phyloP scores from a whole-genome alignment of 2,888 invertebrate species.

The Microchrysa polita region DNA sequence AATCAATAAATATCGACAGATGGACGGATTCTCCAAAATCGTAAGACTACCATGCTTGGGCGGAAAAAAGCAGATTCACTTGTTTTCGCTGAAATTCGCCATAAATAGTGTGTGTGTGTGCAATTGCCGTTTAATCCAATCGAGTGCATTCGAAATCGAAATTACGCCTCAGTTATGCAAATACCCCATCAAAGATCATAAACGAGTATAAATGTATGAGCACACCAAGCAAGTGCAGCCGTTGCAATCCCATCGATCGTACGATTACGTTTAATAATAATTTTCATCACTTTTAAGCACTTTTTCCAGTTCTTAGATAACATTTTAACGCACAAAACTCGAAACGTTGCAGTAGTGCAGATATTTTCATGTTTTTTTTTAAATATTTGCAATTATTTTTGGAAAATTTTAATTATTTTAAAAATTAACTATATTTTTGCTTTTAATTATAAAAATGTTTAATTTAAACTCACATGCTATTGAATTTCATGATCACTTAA shows the following conservation, averaged over 20 bases:
- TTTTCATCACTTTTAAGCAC: conserved; percentile 10
- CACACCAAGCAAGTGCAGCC: neutral
- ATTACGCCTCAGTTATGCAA: conserved; percentile 11
- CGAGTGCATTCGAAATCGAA: conserved; percentile 19
- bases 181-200: neutral
- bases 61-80: neutral
- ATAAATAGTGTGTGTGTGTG: conserved; percentile 1
- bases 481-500: conserved; percentile 48
- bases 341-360: neutral
- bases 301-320: neutral
- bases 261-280: no score
- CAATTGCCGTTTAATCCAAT: conserved; percentile 2
- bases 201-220: no score
- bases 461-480: conserved; percentile 48
- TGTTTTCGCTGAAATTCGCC: conserved; percentile 1
- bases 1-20: neutral
- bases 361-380: no score
- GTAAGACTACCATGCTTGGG: no score
- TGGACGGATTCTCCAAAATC: neutral
- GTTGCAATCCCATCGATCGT: neutral
- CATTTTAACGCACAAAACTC: conserved; percentile 1
- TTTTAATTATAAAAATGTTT: conserved; percentile 27
- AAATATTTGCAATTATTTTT: neutral
- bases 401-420: neutral
- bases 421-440: neutral